Conservation (phyloP, 2,113 vertebrate species). For the Archocentrus centrarchus region DNA sequence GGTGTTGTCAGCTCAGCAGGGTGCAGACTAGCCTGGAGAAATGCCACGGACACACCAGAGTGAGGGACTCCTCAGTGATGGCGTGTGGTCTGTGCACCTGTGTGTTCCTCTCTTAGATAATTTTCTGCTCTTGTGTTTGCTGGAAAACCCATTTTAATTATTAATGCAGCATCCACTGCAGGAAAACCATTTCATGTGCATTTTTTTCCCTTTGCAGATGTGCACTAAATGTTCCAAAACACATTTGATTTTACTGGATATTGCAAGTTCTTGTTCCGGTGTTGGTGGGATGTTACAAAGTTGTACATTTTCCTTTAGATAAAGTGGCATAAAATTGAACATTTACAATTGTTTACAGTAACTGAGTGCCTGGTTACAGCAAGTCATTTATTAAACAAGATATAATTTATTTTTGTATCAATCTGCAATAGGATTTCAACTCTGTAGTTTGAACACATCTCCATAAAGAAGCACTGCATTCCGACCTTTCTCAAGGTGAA, state of each 20-base stretch:
- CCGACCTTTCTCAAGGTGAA: constrained; percentile 34
- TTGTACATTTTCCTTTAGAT: not conserved
- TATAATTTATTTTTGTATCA: not conserved
- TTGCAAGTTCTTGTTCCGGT: not conserved
- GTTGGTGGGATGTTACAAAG: too few relatives aligned
- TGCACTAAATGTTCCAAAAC: not conserved
- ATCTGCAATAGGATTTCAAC: not conserved
- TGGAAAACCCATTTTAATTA: not conserved
- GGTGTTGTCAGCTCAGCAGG: constrained; percentile 58
- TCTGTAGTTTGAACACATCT: not conserved
- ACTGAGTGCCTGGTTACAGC: not conserved
- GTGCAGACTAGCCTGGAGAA: constrained; percentile 32
- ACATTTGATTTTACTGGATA: not conserved
- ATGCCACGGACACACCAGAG: constrained; percentile 20
- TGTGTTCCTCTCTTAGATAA: not conserved
- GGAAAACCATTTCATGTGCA: not conserved
- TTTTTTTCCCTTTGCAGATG: not conserved
- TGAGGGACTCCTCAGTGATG: constrained; percentile 24
- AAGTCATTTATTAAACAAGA: not conserved
- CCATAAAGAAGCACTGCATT: not conserved
- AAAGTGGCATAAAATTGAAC: not conserved
- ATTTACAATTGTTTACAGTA: not conserved
- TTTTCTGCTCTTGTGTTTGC: not conserved
- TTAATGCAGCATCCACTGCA: not conserved
- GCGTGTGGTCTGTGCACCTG: constrained; percentile 9